Base-by-base conservation (phyloP, 2,113 vertebrate species). In the Peromyscus polionotus region DNA sequence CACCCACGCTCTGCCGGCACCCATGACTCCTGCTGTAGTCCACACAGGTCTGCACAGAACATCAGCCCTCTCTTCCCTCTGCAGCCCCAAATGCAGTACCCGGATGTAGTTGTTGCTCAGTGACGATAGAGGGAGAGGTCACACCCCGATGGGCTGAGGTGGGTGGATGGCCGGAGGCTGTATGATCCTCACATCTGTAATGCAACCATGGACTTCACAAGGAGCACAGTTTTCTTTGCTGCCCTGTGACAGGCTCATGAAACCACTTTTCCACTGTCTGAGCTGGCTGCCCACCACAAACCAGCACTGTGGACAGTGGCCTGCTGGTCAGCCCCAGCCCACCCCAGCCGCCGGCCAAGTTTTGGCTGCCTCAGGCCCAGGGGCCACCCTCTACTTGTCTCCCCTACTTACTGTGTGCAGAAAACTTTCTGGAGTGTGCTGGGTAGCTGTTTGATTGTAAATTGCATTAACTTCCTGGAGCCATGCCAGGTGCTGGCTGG, bases 401-500 rank as follows among this genome's bases (percentile, higher is more conserved):
- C 3, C 54, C 61, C 84, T 80, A 76, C 95, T 57, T 20, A 36
- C 51, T 77, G 45, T 42, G 33, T 89, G 83, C 54, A 94, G 97
- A 84, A 72, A 88, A 91, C 75, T 61, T 88, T 96, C 61, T 96
- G 97, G 33, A 67, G 96, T 39, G 17, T 90, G 36, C 11, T 61
- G 1, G 45, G 77, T 22, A 89, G 39, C 14, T 45, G 17, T 91
- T 63, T 94, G 96, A 91, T 97, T 83, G 90, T 83, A 86, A 96
- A 93, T 87, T n/a, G 8, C 86, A 33, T 95, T 36, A 0, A 26
- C 95, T 88, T 68, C 51, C 90, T 98, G 98, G 97, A 98, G 91
- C 87, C 0, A 0, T 19, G 91, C 98, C 98, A 95, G 93, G 73
- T 89, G 89, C 92, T 95, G 84, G 93, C 90, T 97, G 14, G 5